Evolutionary conservation across 2,113 vertebrate genomes (phyloP).

Genomic region (Diadophis punctatus): DNA sequence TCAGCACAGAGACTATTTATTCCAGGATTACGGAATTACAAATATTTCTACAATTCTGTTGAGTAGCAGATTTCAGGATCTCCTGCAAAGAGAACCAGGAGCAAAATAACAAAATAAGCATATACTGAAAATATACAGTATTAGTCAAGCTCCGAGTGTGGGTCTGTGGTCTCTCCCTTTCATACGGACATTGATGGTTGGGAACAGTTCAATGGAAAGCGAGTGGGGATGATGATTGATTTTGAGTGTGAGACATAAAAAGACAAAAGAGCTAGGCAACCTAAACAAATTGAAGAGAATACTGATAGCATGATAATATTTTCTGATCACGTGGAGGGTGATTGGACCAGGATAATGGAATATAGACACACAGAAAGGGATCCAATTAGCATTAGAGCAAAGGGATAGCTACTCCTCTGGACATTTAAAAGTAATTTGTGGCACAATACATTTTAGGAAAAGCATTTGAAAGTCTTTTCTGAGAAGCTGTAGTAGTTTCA

Average conservation of each 20-base stretch:
- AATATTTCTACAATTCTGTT: neutral
- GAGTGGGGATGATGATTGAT: slow-evolving; percentile 1
- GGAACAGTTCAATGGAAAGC: slow-evolving; percentile 16
- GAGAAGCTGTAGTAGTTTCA: neutral
- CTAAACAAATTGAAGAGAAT: neutral
- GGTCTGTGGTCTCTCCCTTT: neutral
- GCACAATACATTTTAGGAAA: neutral
- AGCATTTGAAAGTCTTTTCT: neutral
- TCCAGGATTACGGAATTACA: no score
- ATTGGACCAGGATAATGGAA: neutral
- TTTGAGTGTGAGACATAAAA: slow-evolving; percentile 11
- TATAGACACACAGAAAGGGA: neutral
- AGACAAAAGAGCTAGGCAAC: slow-evolving; percentile 1
- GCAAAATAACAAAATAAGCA: neutral
- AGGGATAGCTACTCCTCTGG: neutral
- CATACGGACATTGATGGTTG: slow-evolving; percentile 4
- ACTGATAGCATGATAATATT: neutral
- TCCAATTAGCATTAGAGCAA: neutral
- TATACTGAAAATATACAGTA: neutral
- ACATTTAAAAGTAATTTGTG: neutral
- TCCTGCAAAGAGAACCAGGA: neutral
- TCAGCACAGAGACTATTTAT: neutral
- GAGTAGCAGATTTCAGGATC: neutral
- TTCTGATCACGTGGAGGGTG: neutral
- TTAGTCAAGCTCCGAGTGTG: neutral